Base-by-base conservation (phyloP, 1,140 invertebrate species). In the Hermetia illucens region DNA sequence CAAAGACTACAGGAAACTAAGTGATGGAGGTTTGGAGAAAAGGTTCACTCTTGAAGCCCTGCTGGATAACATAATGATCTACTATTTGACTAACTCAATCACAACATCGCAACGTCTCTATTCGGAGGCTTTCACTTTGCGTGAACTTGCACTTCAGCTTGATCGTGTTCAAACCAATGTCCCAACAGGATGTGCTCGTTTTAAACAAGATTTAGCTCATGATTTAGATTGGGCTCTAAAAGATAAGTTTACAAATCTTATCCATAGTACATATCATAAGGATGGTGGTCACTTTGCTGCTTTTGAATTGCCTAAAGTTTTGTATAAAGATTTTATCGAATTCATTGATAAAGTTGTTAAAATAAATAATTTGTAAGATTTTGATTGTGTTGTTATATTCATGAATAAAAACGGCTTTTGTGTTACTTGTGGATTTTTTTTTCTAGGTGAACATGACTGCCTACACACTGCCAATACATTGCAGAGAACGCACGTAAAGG, bases 51-150 rank as follows among this genome's bases (percentile, higher is more conserved):
- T 81, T 37, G 80, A 86, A 31, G 78, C 89, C 39, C 55, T 93
- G 2, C 60, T 94, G 1, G 89, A 91, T 45, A 89, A 90, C 51
- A 51, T 93, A 0, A 92, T 90, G 82, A 57, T 92, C 19, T 94
- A 93, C 55, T 93, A 85, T 77, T 48, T 78, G 1, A 76, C 77
- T 1, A 74, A 74, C 40, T 75, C 74, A 1, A 82, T 88, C 5
- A 82, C 79, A 0, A 79, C 81, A 0, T 82, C 82, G 1, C 65
- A 75, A 47, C 65, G 88, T 30, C 56, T 87, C 8, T 91, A 89
- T 44, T 66, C 77, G 1, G 85, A 90, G 58, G 61, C 51, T 1
- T 70, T 75, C 20, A 60, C 42, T 8, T 50, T 50, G 17, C 55
- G 50, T 3, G 51, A 68, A 13, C 48, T 47, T 0, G 46, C 41